These are phyloP conservation scores for Trichosurus vulpecula DNA, from an alignment of 2,797 vertebrate species.

Conservation along the genomic window DNA sequence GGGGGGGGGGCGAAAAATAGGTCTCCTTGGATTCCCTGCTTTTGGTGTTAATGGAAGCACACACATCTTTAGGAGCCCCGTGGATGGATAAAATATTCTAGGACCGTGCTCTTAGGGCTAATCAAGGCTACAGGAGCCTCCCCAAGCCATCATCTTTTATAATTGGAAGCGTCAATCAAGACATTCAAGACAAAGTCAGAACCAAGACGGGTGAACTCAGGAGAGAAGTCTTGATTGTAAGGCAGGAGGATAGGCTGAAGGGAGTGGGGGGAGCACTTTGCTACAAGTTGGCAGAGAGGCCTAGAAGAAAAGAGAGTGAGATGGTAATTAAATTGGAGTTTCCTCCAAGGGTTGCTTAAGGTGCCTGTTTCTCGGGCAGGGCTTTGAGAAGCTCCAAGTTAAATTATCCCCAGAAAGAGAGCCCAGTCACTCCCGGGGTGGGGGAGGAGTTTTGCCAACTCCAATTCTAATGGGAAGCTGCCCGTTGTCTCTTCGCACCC, in stretches of 20 bases:
- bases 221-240: conserved; percentile 71
- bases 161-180: conserved; percentile 85
- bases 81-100: conserved; percentile 79
- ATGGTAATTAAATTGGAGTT: not conserved
- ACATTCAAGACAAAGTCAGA: conserved; percentile 81
- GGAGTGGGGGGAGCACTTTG: conserved; percentile 17
- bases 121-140: conserved; percentile 83
- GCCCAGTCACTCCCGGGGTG: not conserved
- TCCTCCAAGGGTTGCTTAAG: not conserved
- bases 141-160: conserved; percentile 83
- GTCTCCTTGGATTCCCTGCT: conserved; percentile 8
- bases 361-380: not conserved
- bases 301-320: not conserved
- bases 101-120: conserved; percentile 75
- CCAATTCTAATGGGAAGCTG: not conserved
- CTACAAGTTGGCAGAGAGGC: conserved; percentile 21
- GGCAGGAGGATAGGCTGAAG: conserved; percentile 11
- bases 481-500: not conserved
- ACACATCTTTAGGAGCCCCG: conserved; percentile 41
- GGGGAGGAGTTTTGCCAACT: not conserved
- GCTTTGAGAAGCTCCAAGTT: not conserved
- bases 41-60: conserved; percentile 44
- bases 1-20: not conserved
- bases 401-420: not conserved
- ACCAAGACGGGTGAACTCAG: conserved; percentile 75